These are phyloP conservation scores for Apomyelois bistriatella DNA, from an alignment of 2,888 invertebrate genomes.

Conservation along the genomic window DNA sequence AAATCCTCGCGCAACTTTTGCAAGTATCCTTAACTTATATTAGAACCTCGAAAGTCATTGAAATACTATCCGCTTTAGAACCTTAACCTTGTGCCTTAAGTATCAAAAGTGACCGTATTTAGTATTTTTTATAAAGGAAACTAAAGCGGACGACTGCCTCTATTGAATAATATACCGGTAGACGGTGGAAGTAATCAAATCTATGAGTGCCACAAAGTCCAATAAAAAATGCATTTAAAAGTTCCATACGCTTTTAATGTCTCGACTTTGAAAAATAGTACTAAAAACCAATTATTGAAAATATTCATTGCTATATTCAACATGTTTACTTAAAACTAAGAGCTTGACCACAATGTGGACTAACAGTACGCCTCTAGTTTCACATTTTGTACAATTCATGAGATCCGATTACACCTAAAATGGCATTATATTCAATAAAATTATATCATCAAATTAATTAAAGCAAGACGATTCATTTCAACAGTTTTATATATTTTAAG, in stretches of 20 bases:
- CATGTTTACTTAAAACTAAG: slow-evolving; percentile 53
- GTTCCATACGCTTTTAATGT: slow-evolving; percentile 56
- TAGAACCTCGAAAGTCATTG: too few species aligned
- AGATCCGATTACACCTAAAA: slow-evolving; percentile 50
- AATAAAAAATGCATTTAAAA: slow-evolving; percentile 22
- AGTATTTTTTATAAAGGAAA: too few species aligned
- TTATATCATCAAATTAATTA: slow-evolving; percentile 36
- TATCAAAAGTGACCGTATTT: too few species aligned
- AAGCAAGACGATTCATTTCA: slow-evolving; percentile 30
- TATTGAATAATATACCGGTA: too few species aligned
- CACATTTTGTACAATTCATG: slow-evolving; percentile 52
- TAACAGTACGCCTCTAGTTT: slow-evolving; percentile 29
- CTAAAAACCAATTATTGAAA: slow-evolving; percentile 57
- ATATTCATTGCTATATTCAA: slow-evolving; percentile 57
- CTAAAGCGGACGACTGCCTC: too few species aligned
- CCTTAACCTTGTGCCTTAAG: too few species aligned
- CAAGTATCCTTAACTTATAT: too few species aligned
- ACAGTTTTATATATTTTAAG: slow-evolving; percentile 36
- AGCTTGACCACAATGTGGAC: slow-evolving; percentile 43
- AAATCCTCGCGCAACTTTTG: too few species aligned
- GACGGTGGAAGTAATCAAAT: too few species aligned
- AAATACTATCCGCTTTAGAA: too few species aligned
- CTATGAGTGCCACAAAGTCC: too few species aligned
- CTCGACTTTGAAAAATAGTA: slow-evolving; percentile 49
- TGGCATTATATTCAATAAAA: slow-evolving; percentile 39